Conservation (phyloP, 37 sponge, comb jelly and placozoan genomes). For the Diacarnus erythraeanus region DNA sequence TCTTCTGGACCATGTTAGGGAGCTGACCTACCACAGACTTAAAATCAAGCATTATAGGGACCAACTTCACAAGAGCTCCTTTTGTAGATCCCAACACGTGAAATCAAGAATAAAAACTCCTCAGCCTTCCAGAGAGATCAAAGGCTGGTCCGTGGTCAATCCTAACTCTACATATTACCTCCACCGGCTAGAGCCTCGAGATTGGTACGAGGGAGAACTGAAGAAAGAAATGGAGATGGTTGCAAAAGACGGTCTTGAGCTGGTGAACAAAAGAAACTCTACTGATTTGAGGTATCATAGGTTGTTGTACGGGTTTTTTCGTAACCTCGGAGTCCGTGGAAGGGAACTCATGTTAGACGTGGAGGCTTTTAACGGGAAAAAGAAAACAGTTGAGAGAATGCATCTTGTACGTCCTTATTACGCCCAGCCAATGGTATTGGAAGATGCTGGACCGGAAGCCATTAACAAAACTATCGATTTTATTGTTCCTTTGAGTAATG, state of each 20-base stretch:
- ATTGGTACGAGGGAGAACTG: not conserved
- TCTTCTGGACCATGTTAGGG: not conserved
- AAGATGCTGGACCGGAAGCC: not conserved
- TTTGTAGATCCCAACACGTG: not conserved
- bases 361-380: not conserved
- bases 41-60: not conserved
- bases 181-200: not conserved
- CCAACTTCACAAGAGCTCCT: not conserved
- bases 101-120: not conserved
- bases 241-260: not conserved
- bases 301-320: not conserved
- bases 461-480: conserved; percentile 18
- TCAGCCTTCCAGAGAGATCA: not conserved
- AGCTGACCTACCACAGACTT: not conserved
- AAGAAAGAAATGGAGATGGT: not conserved
- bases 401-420: not conserved
- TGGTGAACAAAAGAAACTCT: not conserved
- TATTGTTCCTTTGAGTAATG: conserved; percentile 49
- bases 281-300: not conserved
- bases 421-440: not conserved
- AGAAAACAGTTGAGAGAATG: not conserved
- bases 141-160: not conserved
- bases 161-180: not conserved
- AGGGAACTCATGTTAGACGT: conserved; percentile 45
- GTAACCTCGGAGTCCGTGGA: conserved; percentile 14